Evolutionary conservation across 2,888 invertebrate species (phyloP), one percentile per base, ranked within the genome.

Genomic region (Mythimna loreyi): DNA sequence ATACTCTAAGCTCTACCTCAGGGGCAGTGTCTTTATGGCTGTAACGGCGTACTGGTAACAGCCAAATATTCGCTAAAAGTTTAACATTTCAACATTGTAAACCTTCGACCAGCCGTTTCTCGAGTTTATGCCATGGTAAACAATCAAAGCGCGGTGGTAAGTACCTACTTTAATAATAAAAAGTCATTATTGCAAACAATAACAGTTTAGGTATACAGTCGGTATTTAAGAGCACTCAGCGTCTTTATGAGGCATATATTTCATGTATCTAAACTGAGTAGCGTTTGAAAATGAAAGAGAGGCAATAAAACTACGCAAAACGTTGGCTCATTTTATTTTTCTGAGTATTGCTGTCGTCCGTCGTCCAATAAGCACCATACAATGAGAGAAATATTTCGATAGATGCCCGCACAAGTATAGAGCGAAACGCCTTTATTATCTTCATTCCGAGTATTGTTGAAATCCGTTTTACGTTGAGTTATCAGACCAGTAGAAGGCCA

Each of bases 281-380:
- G 36, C 21, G 49, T 72, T 69, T 59, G n/a, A 61, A 36, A 70
- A 62, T 62, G n/a, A 62, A 71, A 62, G 47, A 36, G 58, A 33
- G 23, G 33, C 49, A 28, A 68, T 62, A 59, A 58, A 67, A 55
- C 40, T 49, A 28, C 45, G 19, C 36, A 36, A 58, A 64, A 75
- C 56, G 59, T 30, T 30, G 28, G 52, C 19, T 52, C 28, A n/a
- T 56, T 81, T 76, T 77, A 71, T 78, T 80, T 79, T 77, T 64
- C 64, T 45, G 66, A 65, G 59, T 75, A 74, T 80, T 72, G 63
- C 64, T 50, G 43, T 43, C 33, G 49, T 19, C 8, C 11, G 13
- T 33, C 70, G 30, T 9, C n/a, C 30, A 23, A 25, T 43, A 28
- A 56, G 49, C 33, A 56, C 28, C 40, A 49, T 33, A 36, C 43